Base-by-base conservation (phyloP, 2,888 invertebrate genomes). In the Hemicrepidius hirtus region DNA sequence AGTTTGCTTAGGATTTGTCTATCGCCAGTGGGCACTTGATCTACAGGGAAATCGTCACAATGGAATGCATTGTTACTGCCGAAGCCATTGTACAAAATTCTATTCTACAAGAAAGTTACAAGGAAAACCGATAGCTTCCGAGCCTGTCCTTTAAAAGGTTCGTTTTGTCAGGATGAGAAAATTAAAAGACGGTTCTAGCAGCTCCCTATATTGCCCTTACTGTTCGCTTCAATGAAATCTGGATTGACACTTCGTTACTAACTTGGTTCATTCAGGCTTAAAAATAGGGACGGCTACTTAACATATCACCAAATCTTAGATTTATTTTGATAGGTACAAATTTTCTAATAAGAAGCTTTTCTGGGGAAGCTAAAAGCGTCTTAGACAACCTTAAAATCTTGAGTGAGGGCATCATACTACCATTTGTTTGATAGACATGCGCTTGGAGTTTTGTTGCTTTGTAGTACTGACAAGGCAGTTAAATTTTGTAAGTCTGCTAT, bases 1-100 rank as follows among this genome's bases (percentile, higher is more conserved):
- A 66, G 41, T 66, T 65, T 53, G 49, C 65, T 50, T 65, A 40
- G 53, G 66, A 55, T 44, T 66, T 55, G 66, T 66, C 44, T 55
- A 55, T 55, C 55, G 40, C 53, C 66, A 55, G 40, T 53, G 53
- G 66, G 53, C 55, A 66, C 35, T 66, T 55, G 24, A 37, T 37
- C 53, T 50, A 28, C 37, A 12, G 12, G 24, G 5, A 24, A 24
- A 3, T 24, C 24, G 2, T 2, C 10, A 66, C 66, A 66, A 66
- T 55, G 35, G 55, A 35, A 28, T 16, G 41, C 66, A 53, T 66
- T 55, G 66, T 53, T 53, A 41, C 41, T 37, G 7, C 41, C 20
- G 21, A n/a, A 35, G 53, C 41, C 55, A 53, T 66, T 66, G 66
- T 66, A 37, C 24, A 55, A 66, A 66, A 41, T 53, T 66, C 66